These are phyloP conservation scores for Sceloporus undulatus DNA, from an alignment of 2,113 vertebrate species.

Conservation along the genomic window DNA sequence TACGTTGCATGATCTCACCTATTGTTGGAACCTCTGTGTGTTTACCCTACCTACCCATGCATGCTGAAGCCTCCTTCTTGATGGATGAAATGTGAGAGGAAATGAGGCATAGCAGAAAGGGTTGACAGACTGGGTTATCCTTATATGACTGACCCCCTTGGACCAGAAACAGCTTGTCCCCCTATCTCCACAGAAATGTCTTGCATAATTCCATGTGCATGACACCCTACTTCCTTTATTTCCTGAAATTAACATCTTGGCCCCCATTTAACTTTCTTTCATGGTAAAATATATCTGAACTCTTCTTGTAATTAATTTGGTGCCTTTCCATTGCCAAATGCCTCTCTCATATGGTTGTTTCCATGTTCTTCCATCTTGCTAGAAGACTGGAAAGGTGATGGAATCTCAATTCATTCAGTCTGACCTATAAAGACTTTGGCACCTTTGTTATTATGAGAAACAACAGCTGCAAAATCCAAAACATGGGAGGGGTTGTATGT, in stretches of 20 bases:
- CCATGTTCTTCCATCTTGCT: conserved; percentile 6
- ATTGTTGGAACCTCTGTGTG: no score
- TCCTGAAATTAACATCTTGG: neutral
- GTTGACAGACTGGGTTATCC: neutral
- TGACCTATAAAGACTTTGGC: conserved; percentile 46
- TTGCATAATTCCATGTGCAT: neutral
- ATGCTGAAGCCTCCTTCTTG: no score
- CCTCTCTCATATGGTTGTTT: neutral
- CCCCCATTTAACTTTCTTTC: conserved; percentile 17
- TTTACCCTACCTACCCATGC: no score
- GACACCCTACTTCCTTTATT: neutral
- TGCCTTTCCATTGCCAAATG: neutral
- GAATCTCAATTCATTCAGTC: neutral
- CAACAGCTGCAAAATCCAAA: conserved; percentile 26
- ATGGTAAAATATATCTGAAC: neutral
- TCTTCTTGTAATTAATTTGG: neutral
- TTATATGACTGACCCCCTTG: neutral
- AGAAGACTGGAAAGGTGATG: neutral
- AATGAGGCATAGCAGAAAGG: neutral
- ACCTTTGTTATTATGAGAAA: conserved; percentile 29
- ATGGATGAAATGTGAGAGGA: no score
- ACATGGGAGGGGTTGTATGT: neutral
- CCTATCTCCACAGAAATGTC: neutral
- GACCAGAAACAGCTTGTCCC: neutral
- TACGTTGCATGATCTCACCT: no score